Evolutionary conservation across 2,113 vertebrate species (phyloP), one percentile per base, ranked within the genome.

Genomic region (Lagopus leucura): DNA sequence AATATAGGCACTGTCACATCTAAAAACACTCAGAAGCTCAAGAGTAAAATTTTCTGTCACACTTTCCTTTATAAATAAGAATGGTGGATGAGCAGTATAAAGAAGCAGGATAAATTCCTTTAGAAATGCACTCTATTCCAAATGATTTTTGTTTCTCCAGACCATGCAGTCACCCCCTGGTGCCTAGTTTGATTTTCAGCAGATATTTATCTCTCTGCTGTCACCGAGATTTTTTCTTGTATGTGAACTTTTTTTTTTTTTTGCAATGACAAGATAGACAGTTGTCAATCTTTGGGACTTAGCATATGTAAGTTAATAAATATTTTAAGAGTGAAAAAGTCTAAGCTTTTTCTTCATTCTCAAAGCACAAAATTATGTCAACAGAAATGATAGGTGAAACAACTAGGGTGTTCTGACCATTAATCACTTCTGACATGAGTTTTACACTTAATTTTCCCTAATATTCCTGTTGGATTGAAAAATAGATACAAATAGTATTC

Each of bases 341-440:
- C 79, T 47, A 81, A 71, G 16, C 5, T 40, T 60, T 61, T 58
- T 78, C 47, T 22, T 50, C 11, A 48, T 4, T 50, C 10, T 42
- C 27, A 52, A 66, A 75, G 8, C 4, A n/a, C 13, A 85, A 88
- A 80, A 52, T 52, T 54, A 70, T 2, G 54, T 11, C 2, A 38
- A 79, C 7, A 71, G 45, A 81, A 61, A 45, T 28, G 0, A 42
- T 20, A 4, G 0, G 0, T 43, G 48, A 67, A 83, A 18, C 3
- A 21, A 3, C 8, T 9, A 61, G 0, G 0, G 80, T 5, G 20
- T 76, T 86, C 19, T 71, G 36, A 21, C 5, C 69, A 34, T 36
- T 30, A 42, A 45, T 71, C 6, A 21, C 7, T 10, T 42, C 11
- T 42, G 34, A 50, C 3, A 9, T 30, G 14, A 67, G 6, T 9